A percentile compares a stretch with the other conserved stretches of the same genome.
These are phyloP conservation scores for Apotomis capreana DNA, from an alignment of 2,888 invertebrate genomes.

Conservation along the genomic window DNA sequence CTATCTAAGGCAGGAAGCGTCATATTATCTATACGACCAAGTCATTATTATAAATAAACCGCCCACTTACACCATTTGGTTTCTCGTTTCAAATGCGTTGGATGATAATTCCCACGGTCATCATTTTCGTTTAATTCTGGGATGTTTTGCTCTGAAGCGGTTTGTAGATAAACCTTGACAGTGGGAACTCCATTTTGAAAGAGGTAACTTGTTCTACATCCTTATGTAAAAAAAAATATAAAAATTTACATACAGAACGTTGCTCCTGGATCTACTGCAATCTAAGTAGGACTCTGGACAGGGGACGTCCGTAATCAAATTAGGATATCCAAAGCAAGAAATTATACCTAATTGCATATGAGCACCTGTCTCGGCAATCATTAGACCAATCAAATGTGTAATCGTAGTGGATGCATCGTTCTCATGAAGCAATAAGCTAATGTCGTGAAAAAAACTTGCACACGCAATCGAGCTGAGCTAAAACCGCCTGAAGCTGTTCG, in stretches of 20 bases:
- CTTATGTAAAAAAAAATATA: background rate
- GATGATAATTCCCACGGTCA: conserved; percentile 29
- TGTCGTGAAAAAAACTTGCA: conserved; percentile 21
- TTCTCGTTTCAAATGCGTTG: conserved; percentile 20
- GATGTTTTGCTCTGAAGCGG: conserved; percentile 7
- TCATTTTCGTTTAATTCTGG: conserved; percentile 21
- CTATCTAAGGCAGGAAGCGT: conserved; percentile 31
- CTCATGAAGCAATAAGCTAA: conserved; percentile 23
- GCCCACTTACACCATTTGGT: conserved; percentile 15
- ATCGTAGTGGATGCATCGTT: conserved; percentile 9
- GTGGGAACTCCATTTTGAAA: background rate
- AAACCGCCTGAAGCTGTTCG: background rate
- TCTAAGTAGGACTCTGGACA: no score
- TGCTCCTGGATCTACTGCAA: no score
- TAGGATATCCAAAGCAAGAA: background rate
- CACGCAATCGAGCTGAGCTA: conserved; percentile 10
- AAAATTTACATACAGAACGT: background rate
- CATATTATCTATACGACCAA: conserved; percentile 22
- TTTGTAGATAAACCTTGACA: conserved; percentile 3
- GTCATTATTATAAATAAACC: conserved; percentile 35
- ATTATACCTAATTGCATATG: background rate
- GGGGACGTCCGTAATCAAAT: background rate
- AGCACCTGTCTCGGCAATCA: background rate
- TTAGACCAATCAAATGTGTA: conserved; percentile 12
- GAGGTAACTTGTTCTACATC: background rate